Evolutionary conservation across 2,888 invertebrate genomes (phyloP), one percentile per base, ranked within the genome.

Genomic region (Chymomyza amoena): DNA sequence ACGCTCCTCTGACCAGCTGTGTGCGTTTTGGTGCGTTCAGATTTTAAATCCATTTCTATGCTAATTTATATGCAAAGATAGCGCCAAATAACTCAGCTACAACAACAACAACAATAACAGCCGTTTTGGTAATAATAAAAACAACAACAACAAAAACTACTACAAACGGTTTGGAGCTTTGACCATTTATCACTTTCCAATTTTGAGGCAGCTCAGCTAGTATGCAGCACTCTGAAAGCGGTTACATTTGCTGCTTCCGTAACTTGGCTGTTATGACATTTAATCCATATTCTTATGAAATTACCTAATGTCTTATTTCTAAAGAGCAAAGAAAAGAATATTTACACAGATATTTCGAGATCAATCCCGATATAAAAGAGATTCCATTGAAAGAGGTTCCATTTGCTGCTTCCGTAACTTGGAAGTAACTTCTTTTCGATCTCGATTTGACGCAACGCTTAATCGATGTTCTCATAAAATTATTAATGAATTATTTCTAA

Each of bases 41-140:
- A 74, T 78, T 84, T 77, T 64, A 76, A 74, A 79, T 73, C 77
- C 79, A 81, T 81, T 77, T 75, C 52, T 70, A 74, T 70, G 84
- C 75, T 81, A 85, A 87, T 84, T 86, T 87, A 76, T 87, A 87
- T 88, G 88, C 88, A 77, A 83, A 80, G 75, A 69, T 71, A 68
- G 67, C 70, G 74, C 77, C 68, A 85, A 83, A 83, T 82, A 83
- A 70, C 76, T 82, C 72, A 64, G 63, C 54, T 54, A 54, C 25
- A 39, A 75, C 69, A 68, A 71, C 32, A 66, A 62, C 18, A 66
- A 6, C 70, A 73, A 61, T 50, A 72, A 66, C 61, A 57, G 71
- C 65, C 32, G 32, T 32, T 71, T 51, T 61, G 56, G 61, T 57
- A 64, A 45, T 45, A 45, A 45, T 45, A 45, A n/a, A n/a, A n/a